Evolutionary conservation across 2,797 vertebrate genomes (phyloP).

Genomic region (Aeoliscus strigatus): DNA sequence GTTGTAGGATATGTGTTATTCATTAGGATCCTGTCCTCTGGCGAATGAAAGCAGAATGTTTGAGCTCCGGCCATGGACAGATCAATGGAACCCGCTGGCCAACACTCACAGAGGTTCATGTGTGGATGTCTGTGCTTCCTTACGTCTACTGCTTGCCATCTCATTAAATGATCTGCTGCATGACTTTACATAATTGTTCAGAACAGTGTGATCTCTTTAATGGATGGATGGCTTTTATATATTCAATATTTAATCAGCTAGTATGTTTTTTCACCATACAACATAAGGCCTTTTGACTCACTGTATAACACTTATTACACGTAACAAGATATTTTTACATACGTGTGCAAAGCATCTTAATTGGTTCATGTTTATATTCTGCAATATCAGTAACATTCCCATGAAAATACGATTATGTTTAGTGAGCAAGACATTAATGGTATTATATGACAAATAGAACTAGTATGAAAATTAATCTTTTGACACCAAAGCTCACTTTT

Average conservation of each 20-base stretch:
- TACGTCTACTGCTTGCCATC: neutral
- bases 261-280: too few species aligned
- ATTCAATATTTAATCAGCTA: too few species aligned
- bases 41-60: constrained; percentile 52
- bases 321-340: too few species aligned
- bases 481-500: constrained; percentile 26
- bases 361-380: too few species aligned
- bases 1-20: constrained; percentile 64
- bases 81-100: constrained; percentile 51
- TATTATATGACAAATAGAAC: constrained; percentile 7
- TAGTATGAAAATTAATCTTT: constrained; percentile 21
- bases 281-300: too few species aligned
- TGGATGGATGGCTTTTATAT: neutral
- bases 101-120: constrained; percentile 26
- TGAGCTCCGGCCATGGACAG: constrained; percentile 31
- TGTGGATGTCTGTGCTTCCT: constrained; percentile 7
- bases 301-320: too few species aligned
- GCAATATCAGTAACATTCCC: too few species aligned
- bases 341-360: too few species aligned
- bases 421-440: constrained; percentile 1
- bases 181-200: constrained; percentile 16
- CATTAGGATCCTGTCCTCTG: constrained; percentile 59
- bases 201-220: neutral
- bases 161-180: constrained; percentile 25
- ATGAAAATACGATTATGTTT: neutral